Evolutionary conservation across 2,797 vertebrate genomes (phyloP).

Genomic region (Sus cebifrons): DNA sequence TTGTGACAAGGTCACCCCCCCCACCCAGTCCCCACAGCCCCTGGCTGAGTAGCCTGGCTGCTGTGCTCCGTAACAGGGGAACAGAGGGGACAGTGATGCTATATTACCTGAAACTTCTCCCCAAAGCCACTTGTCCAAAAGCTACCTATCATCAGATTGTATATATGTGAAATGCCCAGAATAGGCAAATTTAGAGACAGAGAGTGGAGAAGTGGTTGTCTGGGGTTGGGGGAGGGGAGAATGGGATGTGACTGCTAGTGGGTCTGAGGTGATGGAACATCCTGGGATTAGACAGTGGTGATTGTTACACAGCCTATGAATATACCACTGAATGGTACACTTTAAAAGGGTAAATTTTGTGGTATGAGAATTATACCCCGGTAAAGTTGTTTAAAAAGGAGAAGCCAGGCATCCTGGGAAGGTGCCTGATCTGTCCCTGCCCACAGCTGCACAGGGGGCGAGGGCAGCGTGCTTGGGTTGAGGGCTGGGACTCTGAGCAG

Average conservation of each 20-base stretch:
- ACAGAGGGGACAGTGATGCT: background rate
- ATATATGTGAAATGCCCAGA: background rate
- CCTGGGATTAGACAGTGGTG: background rate
- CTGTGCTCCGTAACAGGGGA: background rate
- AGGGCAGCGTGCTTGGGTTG: background rate
- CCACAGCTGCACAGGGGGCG: background rate
- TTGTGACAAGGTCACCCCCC: background rate
- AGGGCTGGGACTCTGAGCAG: background rate
- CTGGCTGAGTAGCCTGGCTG: background rate
- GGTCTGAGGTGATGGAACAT: background rate
- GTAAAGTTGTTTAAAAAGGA: background rate
- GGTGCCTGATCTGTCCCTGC: background rate
- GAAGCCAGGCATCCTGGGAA: slow-evolving; percentile 17
- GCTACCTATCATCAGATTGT: background rate
- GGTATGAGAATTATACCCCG: background rate
- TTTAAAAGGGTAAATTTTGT: slow-evolving; percentile 14
- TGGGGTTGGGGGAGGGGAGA: no score
- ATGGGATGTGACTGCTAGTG: background rate
- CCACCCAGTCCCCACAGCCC: background rate
- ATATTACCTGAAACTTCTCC: slow-evolving; percentile 41
- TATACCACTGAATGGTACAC: background rate
- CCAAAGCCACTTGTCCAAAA: slow-evolving; percentile 17
- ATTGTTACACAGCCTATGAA: background rate
- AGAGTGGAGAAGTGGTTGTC: background rate
- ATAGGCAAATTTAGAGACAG: background rate